A percentile compares a stretch with the other conserved stretches of the same genome.
Conservation (phyloP, 2,113 vertebrate genomes). For the Malurus melanocephalus region DNA sequence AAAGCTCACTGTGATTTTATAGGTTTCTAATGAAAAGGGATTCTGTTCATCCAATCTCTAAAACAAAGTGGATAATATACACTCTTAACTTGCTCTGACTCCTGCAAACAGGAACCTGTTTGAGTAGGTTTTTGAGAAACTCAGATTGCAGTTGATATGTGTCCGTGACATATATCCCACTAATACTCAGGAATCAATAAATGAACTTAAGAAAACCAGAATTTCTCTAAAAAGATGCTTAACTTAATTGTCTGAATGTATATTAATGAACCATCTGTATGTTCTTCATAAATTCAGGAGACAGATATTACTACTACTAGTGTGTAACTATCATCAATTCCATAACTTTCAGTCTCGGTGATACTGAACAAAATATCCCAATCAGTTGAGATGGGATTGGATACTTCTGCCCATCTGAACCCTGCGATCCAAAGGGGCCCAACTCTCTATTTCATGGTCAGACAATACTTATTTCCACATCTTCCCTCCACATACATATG, state of each 20-base stretch:
- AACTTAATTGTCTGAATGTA: neutral
- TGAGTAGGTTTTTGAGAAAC: neutral
- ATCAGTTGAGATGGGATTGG: neutral
- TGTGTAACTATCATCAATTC: neutral
- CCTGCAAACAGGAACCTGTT: neutral
- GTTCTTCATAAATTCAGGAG: neutral
- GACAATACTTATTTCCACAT: constrained; percentile 23
- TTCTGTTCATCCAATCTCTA: neutral
- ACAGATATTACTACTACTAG: no score
- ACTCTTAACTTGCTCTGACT: neutral
- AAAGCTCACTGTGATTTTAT: neutral
- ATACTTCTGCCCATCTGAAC: neutral
- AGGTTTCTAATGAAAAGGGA: neutral
- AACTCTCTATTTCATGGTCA: neutral
- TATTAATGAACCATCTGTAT: neutral
- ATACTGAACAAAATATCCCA: neutral
- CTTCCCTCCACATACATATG: neutral
- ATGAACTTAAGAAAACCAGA: neutral
- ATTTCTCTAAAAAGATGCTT: neutral
- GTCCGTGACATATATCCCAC: neutral
- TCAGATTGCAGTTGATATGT: neutral
- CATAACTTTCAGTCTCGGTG: neutral
- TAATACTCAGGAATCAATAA: neutral
- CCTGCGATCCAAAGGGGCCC: neutral
- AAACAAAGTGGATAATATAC: neutral